These are phyloP conservation scores for Lepisosteus oculatus DNA, from an alignment of 2,113 vertebrate species.

Conservation along the genomic window DNA sequence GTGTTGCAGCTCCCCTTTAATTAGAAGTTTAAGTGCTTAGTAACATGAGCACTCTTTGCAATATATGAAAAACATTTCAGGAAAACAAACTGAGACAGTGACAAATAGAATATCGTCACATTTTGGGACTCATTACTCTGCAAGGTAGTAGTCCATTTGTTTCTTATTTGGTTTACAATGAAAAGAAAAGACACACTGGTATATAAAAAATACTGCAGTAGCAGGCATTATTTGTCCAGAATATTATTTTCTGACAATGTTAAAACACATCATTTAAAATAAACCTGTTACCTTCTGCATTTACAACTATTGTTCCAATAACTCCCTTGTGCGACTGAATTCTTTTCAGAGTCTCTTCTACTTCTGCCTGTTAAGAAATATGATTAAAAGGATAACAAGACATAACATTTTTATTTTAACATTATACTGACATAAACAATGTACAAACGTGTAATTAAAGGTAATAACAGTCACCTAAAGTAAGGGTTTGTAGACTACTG, in stretches of 20 bases:
- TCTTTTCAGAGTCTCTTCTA: conserved; percentile 78
- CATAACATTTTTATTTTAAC: background rate
- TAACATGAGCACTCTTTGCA: background rate
- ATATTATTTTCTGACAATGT: no score
- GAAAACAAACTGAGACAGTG: background rate
- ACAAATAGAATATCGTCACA: background rate
- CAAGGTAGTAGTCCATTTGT: background rate
- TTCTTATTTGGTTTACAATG: background rate
- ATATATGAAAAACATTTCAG: background rate
- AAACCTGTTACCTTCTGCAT: conserved; percentile 66
- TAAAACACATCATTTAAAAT: no score
- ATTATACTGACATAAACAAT: no score
- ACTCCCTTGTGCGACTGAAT: conserved; percentile 76
- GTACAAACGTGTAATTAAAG: no score
- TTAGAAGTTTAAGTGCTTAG: no score
- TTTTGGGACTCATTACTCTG: background rate
- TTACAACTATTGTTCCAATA: conserved; percentile 70
- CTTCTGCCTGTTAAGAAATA: conserved; percentile 64
- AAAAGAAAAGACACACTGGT: background rate
- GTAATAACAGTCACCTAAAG: no score
- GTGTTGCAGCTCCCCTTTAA: no score
- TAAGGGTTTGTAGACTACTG: background rate
- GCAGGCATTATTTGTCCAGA: background rate
- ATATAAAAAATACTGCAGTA: background rate
- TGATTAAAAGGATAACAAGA: background rate